Evolutionary conservation across 1,140 invertebrate genomes (phyloP).

Genomic region (Mylabris phalerata): DNA sequence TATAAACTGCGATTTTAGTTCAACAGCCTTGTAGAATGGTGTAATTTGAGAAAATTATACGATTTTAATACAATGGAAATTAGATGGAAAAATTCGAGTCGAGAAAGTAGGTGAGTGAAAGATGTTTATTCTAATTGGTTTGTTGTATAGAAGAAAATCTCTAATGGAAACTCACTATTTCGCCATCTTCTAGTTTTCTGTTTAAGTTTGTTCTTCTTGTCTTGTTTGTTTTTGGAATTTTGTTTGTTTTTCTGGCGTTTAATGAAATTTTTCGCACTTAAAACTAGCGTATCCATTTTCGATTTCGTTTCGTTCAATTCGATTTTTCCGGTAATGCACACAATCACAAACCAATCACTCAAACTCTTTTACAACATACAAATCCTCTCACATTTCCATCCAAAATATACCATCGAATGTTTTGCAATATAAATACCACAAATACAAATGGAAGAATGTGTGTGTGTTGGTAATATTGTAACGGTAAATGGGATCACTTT

Average conservation of each 20-base stretch:
- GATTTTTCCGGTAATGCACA: too few relatives aligned
- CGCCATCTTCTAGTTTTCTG: constrained; percentile 12
- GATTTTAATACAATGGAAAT: too few relatives aligned
- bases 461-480: constrained; percentile 1
- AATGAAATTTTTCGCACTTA: constrained; percentile 9
- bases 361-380: too few relatives aligned
- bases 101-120: constrained; percentile 15
- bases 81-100: neutral
- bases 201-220: neutral
- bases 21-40: too few relatives aligned
- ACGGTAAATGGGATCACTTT: constrained; percentile 10
- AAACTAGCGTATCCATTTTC: constrained; percentile 6
- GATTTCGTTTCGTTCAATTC: too few relatives aligned
- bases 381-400: too few relatives aligned
- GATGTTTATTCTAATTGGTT: constrained; percentile 1
- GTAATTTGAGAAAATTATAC: too few relatives aligned
- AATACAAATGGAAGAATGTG: constrained; percentile 3
- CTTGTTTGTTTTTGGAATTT: neutral
- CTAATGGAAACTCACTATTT: constrained; percentile 12
- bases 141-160: neutral
- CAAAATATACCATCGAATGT: too few relatives aligned
- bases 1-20: too few relatives aligned
- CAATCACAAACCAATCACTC: too few relatives aligned
- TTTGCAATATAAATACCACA: neutral
- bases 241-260: constrained; percentile 9